Conservation (phyloP, 2,888 invertebrate species). For the Sesia bembeciformis region DNA sequence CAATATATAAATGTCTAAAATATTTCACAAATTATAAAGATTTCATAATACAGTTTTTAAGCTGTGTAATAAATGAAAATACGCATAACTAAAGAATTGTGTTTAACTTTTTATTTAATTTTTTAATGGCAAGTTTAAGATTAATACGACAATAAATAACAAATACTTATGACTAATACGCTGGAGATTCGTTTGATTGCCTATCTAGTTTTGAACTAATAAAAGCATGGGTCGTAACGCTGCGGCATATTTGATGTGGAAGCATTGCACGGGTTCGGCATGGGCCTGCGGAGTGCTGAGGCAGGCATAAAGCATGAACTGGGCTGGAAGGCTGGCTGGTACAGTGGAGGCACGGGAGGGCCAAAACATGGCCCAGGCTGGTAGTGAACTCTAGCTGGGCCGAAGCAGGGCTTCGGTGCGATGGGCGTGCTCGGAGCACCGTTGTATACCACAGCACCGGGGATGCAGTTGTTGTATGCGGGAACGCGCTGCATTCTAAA, state of each 20-base stretch:
- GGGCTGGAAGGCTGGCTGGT: slow-evolving; percentile 20
- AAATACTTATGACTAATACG: no score
- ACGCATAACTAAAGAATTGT: no score
- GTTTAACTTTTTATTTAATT: no score
- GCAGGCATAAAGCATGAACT: slow-evolving; percentile 41
- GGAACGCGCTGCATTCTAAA: slow-evolving; percentile 48
- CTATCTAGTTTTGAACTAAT: not conserved
- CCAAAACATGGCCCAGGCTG: slow-evolving; percentile 16
- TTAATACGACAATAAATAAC: not conserved
- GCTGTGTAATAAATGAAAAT: no score
- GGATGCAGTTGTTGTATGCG: slow-evolving; percentile 20
- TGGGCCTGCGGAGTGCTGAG: slow-evolving; percentile 22
- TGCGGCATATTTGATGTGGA: slow-evolving; percentile 4
- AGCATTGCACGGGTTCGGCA: slow-evolving; percentile 14
- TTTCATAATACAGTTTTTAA: no score
- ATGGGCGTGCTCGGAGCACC: slow-evolving; percentile 5
- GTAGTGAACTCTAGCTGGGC: slow-evolving; percentile 9
- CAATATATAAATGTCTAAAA: no score
- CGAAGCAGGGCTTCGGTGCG: slow-evolving; percentile 27
- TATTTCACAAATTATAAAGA: no score
- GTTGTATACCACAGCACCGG: slow-evolving; percentile 6
- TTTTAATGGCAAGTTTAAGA: no score
- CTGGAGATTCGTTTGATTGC: slow-evolving; percentile 21
- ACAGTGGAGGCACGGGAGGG: slow-evolving; percentile 5
- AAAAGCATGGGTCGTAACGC: slow-evolving; percentile 19